Evolutionary conservation across 2,113 vertebrate species (phyloP).

Genomic region (Silurus asotus): DNA sequence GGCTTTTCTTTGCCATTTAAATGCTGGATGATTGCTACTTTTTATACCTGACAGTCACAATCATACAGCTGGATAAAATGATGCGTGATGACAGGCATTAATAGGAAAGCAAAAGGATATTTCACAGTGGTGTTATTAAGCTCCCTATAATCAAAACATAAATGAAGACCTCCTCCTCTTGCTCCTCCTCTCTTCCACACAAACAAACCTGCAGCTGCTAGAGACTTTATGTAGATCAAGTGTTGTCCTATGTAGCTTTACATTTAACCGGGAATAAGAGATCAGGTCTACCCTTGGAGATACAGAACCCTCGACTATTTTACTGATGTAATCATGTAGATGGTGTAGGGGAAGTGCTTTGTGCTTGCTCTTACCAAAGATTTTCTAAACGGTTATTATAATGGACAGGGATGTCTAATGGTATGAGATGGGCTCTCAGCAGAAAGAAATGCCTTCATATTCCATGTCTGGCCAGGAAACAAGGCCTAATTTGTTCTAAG

Average conservation of each 20-base stretch:
- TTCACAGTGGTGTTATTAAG: neutral
- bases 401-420: neutral
- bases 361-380: neutral
- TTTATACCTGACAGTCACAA: neutral
- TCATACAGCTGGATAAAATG: neutral
- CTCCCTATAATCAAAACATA: neutral
- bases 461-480: neutral
- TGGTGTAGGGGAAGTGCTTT: neutral
- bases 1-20: slow-evolving; percentile 7
- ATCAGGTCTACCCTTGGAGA: neutral
- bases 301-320: neutral
- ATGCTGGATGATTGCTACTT: neutral
- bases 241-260: neutral
- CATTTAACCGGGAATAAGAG: neutral
- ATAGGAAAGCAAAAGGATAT: neutral
- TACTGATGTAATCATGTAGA: neutral
- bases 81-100: neutral
- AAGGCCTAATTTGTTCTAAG: neutral
- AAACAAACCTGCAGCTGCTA: neutral
- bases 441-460: neutral
- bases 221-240: neutral
- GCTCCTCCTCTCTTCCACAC: neutral
- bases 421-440: neutral
- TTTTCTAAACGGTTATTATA: neutral
- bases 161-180: neutral